Base-by-base conservation (phyloP, 1,140 invertebrate genomes). In the Drosophila melanica region DNA sequence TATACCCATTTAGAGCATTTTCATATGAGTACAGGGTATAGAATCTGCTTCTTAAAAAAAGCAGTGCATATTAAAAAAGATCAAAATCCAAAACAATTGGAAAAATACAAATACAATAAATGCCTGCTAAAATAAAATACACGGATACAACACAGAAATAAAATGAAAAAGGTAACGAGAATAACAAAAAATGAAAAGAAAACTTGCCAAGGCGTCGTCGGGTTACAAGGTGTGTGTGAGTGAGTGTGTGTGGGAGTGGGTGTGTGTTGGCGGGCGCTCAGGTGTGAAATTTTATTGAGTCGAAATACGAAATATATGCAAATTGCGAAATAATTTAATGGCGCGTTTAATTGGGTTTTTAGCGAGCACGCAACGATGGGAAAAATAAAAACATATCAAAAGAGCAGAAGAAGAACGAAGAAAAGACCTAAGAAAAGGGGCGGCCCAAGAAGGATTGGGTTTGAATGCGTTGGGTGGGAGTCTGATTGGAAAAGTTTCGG, bases 301-400 rank as follows among this genome's bases (percentile, higher is more conserved):
- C 73, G 84, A 89, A 89, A 87, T 87, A 89, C 84, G 84, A 89
- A 89, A 89, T 89, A 89, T 87, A 87, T 87, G 84, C 84, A 87
- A 87, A 87, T 87, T 87, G 84, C 80, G 77, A 87, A 87, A 87
- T 87, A 89, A 87, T 87, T 87, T 89, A 87, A 87, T 87, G 84
- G 86, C 84, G 84, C 84, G 84, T 87, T 87, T 87, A 87, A 87
- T 87, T 87, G 84, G 84, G 84, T 89, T 87, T 87, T 87, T 87
- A 87, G 84, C 84, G 74, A 58, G 74, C 68, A 64, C 74, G 59
- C 68, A 73, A 75, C 65, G 58, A 69, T 58, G 69, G 44, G 37
- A 70, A 72, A 65, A 64, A 66, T 65, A 57, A 71, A 64, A 76
- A 76, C 59, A 72, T 72, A 64, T 73, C 70, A 73, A 54, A 67